Conservation (phyloP, 37 sponge, comb jelly and placozoan species). For the Aplysina aerophoba region DNA sequence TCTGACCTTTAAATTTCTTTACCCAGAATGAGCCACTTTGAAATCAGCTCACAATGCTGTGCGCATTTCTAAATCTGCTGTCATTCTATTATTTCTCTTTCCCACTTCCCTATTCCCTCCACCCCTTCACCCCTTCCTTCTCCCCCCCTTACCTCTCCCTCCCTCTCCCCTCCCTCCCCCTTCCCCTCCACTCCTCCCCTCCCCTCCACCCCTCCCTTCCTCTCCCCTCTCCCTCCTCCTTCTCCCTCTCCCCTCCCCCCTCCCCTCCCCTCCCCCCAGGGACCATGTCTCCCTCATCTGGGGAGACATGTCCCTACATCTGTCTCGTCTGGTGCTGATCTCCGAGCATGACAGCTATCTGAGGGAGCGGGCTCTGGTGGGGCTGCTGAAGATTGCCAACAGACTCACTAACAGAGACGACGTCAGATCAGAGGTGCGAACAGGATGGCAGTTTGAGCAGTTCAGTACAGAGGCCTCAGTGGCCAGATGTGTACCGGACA, state of each 20-base stretch:
- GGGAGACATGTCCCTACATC: constrained; percentile 42
- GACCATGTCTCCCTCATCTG: constrained; percentile 31
- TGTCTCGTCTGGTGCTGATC: constrained; percentile 37
- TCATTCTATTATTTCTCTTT: too few relatives aligned
- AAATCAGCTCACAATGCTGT: too few relatives aligned
- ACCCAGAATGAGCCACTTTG: too few relatives aligned
- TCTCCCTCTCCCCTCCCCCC: background rate
- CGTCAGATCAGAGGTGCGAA: constrained; percentile 17
- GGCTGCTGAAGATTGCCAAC: constrained; percentile 60
- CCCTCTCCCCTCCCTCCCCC: background rate
- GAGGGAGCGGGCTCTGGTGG: constrained; percentile 74
- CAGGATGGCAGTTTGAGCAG: background rate
- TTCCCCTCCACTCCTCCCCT: background rate
- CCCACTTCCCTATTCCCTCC: too few relatives aligned
- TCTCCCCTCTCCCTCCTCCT: background rate
- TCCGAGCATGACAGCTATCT: constrained; percentile 45
- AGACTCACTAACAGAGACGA: constrained; percentile 59
- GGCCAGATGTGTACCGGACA: too few relatives aligned
- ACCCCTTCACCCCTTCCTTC: too few relatives aligned
- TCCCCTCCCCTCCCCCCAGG: constrained; percentile 24
- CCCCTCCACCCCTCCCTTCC: background rate
- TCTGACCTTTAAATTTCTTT: constrained; percentile 59
- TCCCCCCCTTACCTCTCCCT: background rate
- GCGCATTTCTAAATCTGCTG: too few relatives aligned
- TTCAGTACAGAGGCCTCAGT: too few relatives aligned